These are phyloP conservation scores for Lasioglossum leucozonium DNA, from an alignment of 2,888 invertebrate genomes.

Conservation along the genomic window DNA sequence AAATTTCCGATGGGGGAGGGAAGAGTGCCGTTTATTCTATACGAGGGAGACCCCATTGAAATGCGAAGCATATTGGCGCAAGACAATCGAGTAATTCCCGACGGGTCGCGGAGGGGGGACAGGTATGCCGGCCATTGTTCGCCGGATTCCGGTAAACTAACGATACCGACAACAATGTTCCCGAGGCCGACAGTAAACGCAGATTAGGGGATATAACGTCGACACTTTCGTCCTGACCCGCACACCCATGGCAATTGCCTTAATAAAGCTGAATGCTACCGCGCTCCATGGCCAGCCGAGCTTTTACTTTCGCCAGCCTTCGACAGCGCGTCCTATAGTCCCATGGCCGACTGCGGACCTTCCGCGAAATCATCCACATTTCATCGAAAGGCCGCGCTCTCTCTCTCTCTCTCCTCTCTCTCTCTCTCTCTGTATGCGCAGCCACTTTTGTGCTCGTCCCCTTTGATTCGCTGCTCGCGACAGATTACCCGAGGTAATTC, in stretches of 20 bases:
- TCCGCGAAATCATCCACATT: background rate
- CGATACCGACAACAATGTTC: background rate
- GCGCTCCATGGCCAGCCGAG: background rate
- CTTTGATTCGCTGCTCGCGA: background rate
- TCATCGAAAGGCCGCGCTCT: background rate
- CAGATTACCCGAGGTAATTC: background rate
- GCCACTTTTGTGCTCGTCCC: background rate
- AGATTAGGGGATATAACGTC: slow-evolving; percentile 18
- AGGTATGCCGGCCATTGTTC: slow-evolving; percentile 17
- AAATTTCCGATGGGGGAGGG: no score
- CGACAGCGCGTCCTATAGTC: background rate
- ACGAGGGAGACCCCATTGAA: background rate
- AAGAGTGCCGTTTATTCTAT: no score
- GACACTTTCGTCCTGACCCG: slow-evolving; percentile 23
- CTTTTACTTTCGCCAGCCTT: background rate
- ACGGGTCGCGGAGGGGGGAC: background rate
- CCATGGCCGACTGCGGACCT: background rate
- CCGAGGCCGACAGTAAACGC: slow-evolving; percentile 24
- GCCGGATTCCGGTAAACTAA: background rate
- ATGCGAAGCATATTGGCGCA: background rate
- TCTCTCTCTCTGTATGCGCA: background rate
- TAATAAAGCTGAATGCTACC: background rate
- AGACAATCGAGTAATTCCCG: slow-evolving; percentile 4
- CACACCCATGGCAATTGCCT: slow-evolving; percentile 5
- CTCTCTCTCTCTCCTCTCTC: no score